phyloP scores from a whole-genome alignment of 1,140 invertebrate species.

The Papilio polytes region DNA sequence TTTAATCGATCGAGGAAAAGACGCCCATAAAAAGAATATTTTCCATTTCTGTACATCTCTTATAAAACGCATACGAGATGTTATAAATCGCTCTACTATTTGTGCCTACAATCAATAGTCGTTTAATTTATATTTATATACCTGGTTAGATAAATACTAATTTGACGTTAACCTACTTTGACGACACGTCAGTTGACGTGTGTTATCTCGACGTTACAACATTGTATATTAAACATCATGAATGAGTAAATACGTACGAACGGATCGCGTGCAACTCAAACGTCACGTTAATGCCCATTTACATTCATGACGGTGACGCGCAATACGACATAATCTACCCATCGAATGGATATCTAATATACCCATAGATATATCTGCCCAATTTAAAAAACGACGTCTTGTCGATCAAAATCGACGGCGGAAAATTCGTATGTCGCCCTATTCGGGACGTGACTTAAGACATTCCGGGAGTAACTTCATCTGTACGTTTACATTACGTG shows the following conservation, averaged over 20 bases:
- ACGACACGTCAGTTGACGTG: slow-evolving; percentile 10
- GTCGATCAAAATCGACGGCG: slow-evolving; percentile 48
- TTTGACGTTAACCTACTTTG: background rate
- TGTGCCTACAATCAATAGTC: background rate
- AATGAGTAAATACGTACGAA: slow-evolving; percentile 38
- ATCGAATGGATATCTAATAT: slow-evolving; percentile 40
- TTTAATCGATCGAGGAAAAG: too few species aligned
- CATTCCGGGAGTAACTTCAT: slow-evolving; percentile 30
- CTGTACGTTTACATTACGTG: slow-evolving; percentile 31
- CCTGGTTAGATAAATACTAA: background rate
- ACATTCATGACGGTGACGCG: slow-evolving; percentile 47
- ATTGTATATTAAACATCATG: slow-evolving; percentile 36
- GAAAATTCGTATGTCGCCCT: slow-evolving; percentile 42
- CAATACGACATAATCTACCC: slow-evolving; percentile 51
- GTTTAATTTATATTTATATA: background rate
- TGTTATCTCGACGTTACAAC: slow-evolving; percentile 7
- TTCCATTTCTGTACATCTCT: too few species aligned
- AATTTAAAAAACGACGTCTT: slow-evolving; percentile 47
- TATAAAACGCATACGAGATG: too few species aligned
- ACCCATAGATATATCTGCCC: slow-evolving; percentile 41
- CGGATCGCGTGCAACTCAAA: slow-evolving; percentile 39
- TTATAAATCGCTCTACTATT: too few species aligned
- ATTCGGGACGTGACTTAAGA: slow-evolving; percentile 43
- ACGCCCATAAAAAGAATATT: too few species aligned
- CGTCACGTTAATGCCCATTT: slow-evolving; percentile 49